A percentile compares a stretch with the other conserved stretches of the same genome.
These are phyloP conservation scores for Salminus brasiliensis DNA, from an alignment of 2,113 vertebrate genomes.

Conservation along the genomic window DNA sequence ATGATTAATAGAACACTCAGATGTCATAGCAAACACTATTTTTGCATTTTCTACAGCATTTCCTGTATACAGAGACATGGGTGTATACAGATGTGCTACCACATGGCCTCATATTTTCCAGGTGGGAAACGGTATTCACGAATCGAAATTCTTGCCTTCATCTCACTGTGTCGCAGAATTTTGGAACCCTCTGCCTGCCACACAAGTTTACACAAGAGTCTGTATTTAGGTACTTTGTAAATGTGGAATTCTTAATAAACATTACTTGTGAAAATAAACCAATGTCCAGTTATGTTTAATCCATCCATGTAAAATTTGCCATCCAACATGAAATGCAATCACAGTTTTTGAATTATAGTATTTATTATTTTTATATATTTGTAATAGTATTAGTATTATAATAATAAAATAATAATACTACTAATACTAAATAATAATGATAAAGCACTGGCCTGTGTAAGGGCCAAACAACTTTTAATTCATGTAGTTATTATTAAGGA, in stretches of 20 bases:
- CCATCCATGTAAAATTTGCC: background rate
- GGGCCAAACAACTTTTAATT: too few species aligned
- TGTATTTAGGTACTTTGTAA: conserved; percentile 61
- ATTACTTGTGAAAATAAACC: conserved; percentile 24
- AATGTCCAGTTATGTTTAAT: background rate
- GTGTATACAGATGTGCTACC: background rate
- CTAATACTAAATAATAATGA: too few species aligned
- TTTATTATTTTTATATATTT: too few species aligned
- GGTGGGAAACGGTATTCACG: background rate
- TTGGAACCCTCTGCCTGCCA: conserved; percentile 28
- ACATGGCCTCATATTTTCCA: conserved; percentile 10
- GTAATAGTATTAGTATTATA: too few species aligned
- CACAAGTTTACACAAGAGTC: conserved; percentile 51
- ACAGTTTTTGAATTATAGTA: conserved; percentile 21
- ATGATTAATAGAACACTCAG: conserved; percentile 21
- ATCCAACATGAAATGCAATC: background rate
- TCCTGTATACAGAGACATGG: conserved; percentile 16
- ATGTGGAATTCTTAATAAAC: conserved; percentile 70
- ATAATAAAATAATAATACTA: too few species aligned
- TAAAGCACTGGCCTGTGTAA: too few species aligned
- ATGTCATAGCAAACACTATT: conserved; percentile 49
- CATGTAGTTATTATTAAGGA: too few species aligned
- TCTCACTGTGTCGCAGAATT: conserved; percentile 13
- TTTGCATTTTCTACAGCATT: conserved; percentile 45
- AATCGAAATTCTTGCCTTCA: conserved; percentile 10